Conservation (phyloP, 1,140 invertebrate genomes). For the Mylabris phalerata region DNA sequence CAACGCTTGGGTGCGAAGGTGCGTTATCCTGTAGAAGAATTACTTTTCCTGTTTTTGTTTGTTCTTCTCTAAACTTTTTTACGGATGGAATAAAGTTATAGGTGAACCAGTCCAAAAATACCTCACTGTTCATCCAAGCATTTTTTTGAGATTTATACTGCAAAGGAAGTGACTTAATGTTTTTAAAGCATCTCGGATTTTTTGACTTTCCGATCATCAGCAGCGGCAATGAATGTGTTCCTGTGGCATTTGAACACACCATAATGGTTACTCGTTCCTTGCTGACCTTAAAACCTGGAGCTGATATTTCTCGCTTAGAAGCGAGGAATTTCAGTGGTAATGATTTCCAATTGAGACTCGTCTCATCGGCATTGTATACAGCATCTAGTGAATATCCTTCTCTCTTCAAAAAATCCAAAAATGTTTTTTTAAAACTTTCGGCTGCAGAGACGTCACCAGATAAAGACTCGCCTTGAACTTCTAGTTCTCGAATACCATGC, state of each 20-base stretch:
- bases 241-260: too few relatives aligned
- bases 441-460: slow-evolving; percentile 1
- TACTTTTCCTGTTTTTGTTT: slow-evolving; percentile 35
- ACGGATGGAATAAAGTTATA: slow-evolving; percentile 33
- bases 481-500: background rate
- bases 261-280: background rate
- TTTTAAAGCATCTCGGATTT: slow-evolving; percentile 29
- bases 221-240: too few relatives aligned
- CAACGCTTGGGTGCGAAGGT: slow-evolving; percentile 23
- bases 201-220: too few relatives aligned
- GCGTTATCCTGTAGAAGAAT: slow-evolving; percentile 40
- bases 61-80: slow-evolving; percentile 28
- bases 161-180: slow-evolving; percentile 30
- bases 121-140: slow-evolving; percentile 32
- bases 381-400: slow-evolving; percentile 20
- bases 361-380: slow-evolving; percentile 41
- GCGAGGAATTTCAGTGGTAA: slow-evolving; percentile 36
- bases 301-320: slow-evolving; percentile 29
- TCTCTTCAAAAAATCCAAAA: background rate
- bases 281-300: slow-evolving; percentile 3
- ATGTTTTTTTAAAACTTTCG: background rate
- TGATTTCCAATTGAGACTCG: slow-evolving; percentile 37
- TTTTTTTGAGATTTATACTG: slow-evolving; percentile 35
- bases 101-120: slow-evolving; percentile 40
- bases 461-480: background rate